Conservation (phyloP, 2,888 invertebrate species). For the Perithous albicinctus region DNA sequence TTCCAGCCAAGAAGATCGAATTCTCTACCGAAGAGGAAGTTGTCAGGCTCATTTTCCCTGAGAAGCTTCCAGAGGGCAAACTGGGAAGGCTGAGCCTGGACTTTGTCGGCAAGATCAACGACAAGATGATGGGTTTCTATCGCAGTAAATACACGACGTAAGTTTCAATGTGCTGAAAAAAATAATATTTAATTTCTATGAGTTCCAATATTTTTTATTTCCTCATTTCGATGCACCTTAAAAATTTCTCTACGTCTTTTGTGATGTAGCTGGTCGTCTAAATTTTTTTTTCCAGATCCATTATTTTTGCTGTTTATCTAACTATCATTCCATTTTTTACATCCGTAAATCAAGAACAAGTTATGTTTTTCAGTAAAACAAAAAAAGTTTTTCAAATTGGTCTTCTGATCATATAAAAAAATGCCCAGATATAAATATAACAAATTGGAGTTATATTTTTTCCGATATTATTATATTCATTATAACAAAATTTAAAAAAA, state of each 20-base stretch:
- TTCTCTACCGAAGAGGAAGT: constrained; percentile 88
- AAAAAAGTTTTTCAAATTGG: too few relatives aligned
- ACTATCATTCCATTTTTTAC: too few relatives aligned
- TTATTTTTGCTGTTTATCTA: too few relatives aligned
- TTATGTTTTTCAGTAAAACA: too few relatives aligned
- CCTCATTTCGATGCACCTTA: background rate
- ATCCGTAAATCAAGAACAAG: too few relatives aligned
- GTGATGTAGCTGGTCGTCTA: background rate
- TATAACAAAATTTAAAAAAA: too few relatives aligned
- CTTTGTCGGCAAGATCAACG: constrained; percentile 95
- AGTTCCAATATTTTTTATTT: background rate
- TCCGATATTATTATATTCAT: too few relatives aligned
- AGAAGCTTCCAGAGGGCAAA: constrained; percentile 87
- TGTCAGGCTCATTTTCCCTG: constrained; percentile 88
- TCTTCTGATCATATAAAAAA: too few relatives aligned
- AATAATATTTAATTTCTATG: background rate
- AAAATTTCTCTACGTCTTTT: background rate
- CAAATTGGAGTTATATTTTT: too few relatives aligned
- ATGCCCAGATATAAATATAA: background rate
- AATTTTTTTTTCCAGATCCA: background rate
- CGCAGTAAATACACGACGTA: constrained; percentile 92
- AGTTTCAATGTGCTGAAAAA: constrained; percentile 29
- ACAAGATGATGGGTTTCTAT: constrained; percentile 98
- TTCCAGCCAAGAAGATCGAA: constrained; percentile 81
- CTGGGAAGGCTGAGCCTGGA: constrained; percentile 87